Conservation (phyloP, 2,797 vertebrate species). For the Sebastes hubbsi region DNA sequence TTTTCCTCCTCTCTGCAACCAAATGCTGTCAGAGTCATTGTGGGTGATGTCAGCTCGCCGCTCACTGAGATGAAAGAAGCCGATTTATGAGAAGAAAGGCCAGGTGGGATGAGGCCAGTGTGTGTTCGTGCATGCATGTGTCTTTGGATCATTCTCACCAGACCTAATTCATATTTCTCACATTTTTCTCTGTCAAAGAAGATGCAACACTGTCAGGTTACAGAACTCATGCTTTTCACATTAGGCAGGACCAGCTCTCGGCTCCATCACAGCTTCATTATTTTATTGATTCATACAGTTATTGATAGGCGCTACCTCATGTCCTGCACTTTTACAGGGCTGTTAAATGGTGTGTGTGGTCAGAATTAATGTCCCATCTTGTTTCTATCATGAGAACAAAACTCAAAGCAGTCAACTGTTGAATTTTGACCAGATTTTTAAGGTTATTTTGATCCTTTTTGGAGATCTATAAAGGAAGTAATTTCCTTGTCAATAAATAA, state of each 20-base stretch:
- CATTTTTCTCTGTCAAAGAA: not conserved
- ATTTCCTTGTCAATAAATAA: not conserved
- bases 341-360: not conserved
- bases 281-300: not conserved
- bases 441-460: not conserved
- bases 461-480: not conserved
- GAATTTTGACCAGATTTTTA: not conserved
- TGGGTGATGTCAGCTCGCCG: constrained; percentile 40
- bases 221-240: not conserved
- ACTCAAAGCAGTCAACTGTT: not conserved
- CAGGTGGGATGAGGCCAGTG: not conserved
- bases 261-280: not conserved
- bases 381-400: not conserved
- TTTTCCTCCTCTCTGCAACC: constrained; percentile 7
- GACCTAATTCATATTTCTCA: not conserved
- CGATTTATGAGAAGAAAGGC: constrained; percentile 10
- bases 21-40: constrained; percentile 42
- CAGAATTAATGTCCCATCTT: not conserved
- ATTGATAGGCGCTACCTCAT: not conserved
- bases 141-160: not conserved
- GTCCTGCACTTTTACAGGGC: not conserved
- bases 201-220: not conserved
- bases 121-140: constrained; percentile 4
- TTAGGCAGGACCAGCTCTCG: not conserved
- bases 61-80: constrained; percentile 50